Conservation (phyloP, 2,797 vertebrate genomes). For the Streptopelia turtur region DNA sequence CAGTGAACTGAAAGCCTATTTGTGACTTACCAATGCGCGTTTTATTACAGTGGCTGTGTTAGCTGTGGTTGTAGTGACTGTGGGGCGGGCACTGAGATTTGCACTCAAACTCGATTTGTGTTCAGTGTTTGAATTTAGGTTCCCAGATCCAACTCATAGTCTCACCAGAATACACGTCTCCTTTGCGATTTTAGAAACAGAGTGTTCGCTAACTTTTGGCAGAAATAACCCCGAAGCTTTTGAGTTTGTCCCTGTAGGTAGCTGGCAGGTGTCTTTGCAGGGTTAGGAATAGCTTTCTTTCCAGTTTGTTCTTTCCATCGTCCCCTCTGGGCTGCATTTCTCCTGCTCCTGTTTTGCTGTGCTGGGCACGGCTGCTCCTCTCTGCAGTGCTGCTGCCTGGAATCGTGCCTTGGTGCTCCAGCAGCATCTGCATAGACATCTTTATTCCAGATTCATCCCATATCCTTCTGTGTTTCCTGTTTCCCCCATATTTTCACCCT, state of each 20-base stretch:
- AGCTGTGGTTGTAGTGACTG: not conserved
- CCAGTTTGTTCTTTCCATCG: not conserved
- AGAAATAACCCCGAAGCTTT: not conserved
- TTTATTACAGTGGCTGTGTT: not conserved
- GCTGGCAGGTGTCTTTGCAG: not conserved
- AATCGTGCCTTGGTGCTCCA: not conserved
- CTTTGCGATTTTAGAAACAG: not conserved
- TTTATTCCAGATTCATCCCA: not conserved
- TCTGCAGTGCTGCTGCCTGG: not conserved
- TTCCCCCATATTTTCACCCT: not conserved
- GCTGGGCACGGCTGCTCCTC: not conserved
- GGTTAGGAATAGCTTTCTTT: not conserved
- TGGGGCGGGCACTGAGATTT: not conserved
- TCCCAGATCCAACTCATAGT: not conserved
- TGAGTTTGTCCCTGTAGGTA: not conserved
- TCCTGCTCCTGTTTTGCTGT: not conserved
- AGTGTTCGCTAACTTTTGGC: not conserved
- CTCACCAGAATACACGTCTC: not conserved
- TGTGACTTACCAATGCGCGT: fast-evolving
- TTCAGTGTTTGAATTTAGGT: not conserved
- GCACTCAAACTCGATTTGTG: not conserved
- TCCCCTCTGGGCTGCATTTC: not conserved
- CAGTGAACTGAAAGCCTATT: not conserved
- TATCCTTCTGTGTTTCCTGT: not conserved
- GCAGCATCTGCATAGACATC: not conserved